Conservation (phyloP, 2,797 vertebrate genomes). For the Malacoraja senta region DNA sequence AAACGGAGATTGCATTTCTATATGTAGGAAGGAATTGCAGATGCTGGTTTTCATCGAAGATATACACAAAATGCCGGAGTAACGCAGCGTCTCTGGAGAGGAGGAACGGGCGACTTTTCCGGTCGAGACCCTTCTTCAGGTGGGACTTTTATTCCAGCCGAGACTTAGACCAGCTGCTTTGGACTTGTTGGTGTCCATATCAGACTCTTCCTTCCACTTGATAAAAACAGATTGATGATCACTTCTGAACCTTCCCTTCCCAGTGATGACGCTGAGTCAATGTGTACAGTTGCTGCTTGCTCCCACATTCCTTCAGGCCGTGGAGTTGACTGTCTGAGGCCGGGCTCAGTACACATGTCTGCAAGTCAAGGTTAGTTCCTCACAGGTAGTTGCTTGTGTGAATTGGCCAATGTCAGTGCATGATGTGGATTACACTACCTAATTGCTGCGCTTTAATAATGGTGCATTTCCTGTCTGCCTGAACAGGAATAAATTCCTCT, state of each 20-base stretch:
- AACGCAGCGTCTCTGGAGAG: no score
- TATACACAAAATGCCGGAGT: no score
- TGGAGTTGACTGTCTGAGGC: neutral
- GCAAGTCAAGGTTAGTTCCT: neutral
- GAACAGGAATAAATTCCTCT: neutral
- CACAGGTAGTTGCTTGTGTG: neutral
- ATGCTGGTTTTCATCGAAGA: no score
- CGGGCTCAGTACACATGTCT: neutral
- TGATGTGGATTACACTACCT: neutral
- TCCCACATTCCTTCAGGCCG: neutral
- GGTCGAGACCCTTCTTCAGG: no score
- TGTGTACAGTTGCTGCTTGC: neutral
- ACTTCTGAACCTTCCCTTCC: slow-evolving; percentile 39
- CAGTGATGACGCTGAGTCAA: slow-evolving; percentile 43
- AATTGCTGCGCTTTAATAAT: neutral
- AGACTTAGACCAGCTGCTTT: no score
- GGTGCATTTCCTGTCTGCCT: slow-evolving; percentile 26
- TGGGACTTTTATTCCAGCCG: neutral
- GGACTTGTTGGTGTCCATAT: slow-evolving; percentile 36
- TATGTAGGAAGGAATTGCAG: no score
- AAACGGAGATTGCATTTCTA: no score
- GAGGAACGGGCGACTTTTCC: no score
- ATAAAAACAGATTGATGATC: neutral
- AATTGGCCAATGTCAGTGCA: neutral
- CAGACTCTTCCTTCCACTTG: neutral